A percentile compares a stretch with the other conserved stretches of the same genome.
These are phyloP conservation scores for Chelonus formosanus DNA, from an alignment of 2,888 invertebrate species.

Conservation along the genomic window DNA sequence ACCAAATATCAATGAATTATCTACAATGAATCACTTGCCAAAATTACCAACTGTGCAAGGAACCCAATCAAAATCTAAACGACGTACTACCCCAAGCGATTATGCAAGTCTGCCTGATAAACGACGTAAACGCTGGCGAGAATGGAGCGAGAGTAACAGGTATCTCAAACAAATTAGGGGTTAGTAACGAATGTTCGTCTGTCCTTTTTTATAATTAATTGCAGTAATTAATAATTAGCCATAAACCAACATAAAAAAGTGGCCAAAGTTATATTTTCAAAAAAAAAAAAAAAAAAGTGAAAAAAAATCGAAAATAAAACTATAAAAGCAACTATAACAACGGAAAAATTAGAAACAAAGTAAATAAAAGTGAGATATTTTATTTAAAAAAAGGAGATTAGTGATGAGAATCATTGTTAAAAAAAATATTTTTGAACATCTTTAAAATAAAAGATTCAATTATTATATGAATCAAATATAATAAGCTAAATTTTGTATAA, in stretches of 20 bases:
- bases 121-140: conserved; percentile 59
- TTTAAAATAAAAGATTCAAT: too few species aligned
- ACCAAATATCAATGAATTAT: conserved; percentile 20
- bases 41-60: conserved; percentile 34
- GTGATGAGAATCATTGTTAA: too few species aligned
- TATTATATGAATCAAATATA: too few species aligned
- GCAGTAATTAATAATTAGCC: conserved; percentile 26
- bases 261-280: conserved; percentile 42
- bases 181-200: conserved; percentile 43
- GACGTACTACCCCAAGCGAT: conserved; percentile 53
- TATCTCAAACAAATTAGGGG: conserved; percentile 61
- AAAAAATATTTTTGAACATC: too few species aligned
- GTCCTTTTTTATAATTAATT: conserved; percentile 16
- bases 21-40: conserved; percentile 38
- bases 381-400: too few species aligned
- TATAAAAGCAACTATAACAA: not conserved
- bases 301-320: conserved; percentile 15
- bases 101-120: conserved; percentile 53
- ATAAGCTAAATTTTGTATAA: too few species aligned
- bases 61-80: conserved; percentile 47
- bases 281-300: conserved; percentile 16
- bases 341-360: too few species aligned
- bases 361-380: too few species aligned
- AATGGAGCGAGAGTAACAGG: conserved; percentile 61
- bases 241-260: conserved; percentile 26